These are phyloP conservation scores for Drosophila pandora DNA, from an alignment of 1,140 invertebrate genomes.

Conservation along the genomic window DNA sequence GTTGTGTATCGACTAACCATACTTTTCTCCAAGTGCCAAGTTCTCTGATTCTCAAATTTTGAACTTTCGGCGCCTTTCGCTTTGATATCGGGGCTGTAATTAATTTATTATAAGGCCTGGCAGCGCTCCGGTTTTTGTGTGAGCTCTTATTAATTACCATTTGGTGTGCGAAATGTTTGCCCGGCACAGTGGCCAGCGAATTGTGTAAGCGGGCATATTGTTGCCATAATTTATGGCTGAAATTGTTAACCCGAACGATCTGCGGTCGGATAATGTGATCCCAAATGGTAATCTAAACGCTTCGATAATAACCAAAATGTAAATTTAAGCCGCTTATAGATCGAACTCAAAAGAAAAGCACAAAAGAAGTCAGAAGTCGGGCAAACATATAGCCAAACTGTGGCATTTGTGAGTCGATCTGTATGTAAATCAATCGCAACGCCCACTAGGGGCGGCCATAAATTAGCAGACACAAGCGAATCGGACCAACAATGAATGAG, in stretches of 20 bases:
- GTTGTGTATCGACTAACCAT: too few relatives aligned
- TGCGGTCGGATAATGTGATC: constrained; percentile 26
- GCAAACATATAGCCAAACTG: constrained; percentile 27
- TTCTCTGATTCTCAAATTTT: constrained; percentile 30
- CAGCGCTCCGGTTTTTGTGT: constrained; percentile 42
- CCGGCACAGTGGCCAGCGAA: not conserved
- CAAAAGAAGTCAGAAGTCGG: constrained; percentile 57
- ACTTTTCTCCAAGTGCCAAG: constrained; percentile 22
- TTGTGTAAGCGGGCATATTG: constrained; percentile 40
- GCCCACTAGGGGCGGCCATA: constrained; percentile 57
- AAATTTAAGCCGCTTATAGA: constrained; percentile 62
- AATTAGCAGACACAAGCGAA: constrained; percentile 47
- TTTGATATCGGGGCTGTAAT: constrained; percentile 75
- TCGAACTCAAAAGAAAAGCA: constrained; percentile 15
- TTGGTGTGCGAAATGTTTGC: constrained; percentile 40
- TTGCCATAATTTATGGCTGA: constrained; percentile 9
- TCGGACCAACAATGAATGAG: constrained; percentile 39
- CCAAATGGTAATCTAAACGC: constrained; percentile 51
- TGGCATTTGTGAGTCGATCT: constrained; percentile 10
- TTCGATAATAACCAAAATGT: constrained; percentile 55
- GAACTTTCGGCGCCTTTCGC: constrained; percentile 50
- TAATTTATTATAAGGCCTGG: constrained; percentile 74
- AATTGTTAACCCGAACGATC: constrained; percentile 53
- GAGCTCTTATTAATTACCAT: constrained; percentile 45
- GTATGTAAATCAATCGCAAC: constrained; percentile 48